Conservation (phyloP, 2,797 vertebrate genomes). For the Ptychobarbus kaznakovi region DNA sequence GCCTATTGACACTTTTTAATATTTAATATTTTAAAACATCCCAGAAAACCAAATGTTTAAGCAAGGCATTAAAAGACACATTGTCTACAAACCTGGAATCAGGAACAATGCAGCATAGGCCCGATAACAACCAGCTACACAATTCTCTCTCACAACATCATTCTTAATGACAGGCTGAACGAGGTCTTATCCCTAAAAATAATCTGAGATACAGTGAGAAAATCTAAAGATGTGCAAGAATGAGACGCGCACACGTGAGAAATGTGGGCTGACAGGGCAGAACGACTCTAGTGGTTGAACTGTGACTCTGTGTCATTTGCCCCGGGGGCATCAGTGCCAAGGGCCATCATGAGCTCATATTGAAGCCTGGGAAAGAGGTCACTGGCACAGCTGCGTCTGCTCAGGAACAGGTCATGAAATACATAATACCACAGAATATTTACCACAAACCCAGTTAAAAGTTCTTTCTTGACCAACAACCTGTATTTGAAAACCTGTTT, state of each 20-base stretch:
- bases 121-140: not conserved
- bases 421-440: not conserved
- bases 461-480: not conserved
- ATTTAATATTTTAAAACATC: not conserved
- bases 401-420: not conserved
- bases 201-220: slow-evolving; percentile 4
- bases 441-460: not conserved
- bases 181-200: not conserved
- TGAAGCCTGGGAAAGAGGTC: slow-evolving; percentile 56
- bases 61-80: not conserved
- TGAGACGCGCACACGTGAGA: not conserved
- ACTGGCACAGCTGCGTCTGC: slow-evolving; percentile 51
- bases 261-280: slow-evolving; percentile 6
- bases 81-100: too few relatives aligned
- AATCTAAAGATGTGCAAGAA: slow-evolving; percentile 8
- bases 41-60: not conserved
- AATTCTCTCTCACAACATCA: not conserved
- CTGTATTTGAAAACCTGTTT: not conserved
- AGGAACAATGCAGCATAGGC: not conserved
- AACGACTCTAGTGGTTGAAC: not conserved
- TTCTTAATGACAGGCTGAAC: not conserved
- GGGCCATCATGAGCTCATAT: slow-evolving; percentile 1
- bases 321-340: slow-evolving; percentile 6
- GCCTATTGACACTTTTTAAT: not conserved
- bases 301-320: slow-evolving; percentile 6